Evolutionary conservation across 2,797 vertebrate species (phyloP).

Genomic region (Petrocephalus schoutedeni): DNA sequence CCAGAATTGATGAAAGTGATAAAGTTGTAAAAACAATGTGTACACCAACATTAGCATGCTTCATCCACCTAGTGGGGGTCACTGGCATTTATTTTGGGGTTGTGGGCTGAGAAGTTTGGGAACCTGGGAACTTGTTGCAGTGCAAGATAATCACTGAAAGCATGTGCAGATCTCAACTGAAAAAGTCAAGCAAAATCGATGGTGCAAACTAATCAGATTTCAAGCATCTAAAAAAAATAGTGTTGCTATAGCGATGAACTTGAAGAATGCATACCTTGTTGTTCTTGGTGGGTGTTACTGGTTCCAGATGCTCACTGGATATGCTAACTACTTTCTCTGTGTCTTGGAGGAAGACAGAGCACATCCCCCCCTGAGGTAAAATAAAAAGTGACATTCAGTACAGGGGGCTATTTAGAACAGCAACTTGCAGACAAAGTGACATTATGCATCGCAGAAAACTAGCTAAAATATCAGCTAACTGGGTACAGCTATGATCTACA

Average conservation of each 20-base stretch:
- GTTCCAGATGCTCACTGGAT: conserved; percentile 86
- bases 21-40: no score
- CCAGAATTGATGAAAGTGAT: no score
- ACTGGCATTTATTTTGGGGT: no score
- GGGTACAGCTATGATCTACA: neutral
- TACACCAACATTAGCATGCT: no score
- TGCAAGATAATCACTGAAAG: neutral
- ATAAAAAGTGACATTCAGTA: neutral
- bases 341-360: conserved; percentile 85
- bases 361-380: conserved; percentile 77
- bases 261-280: conserved; percentile 69
- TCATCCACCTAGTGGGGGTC: no score
- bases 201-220: neutral
- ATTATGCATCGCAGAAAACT: neutral
- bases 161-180: neutral
- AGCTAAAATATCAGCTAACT: neutral
- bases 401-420: neutral
- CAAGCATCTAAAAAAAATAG: neutral
- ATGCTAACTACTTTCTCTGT: conserved; percentile 89
- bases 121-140: neutral
- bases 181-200: neutral
- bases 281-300: conserved; percentile 87
- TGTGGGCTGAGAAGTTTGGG: neutral
- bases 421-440: neutral
- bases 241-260: neutral